A percentile compares a stretch with the other conserved stretches of the same genome.
Conservation (phyloP, 2,113 vertebrate genomes). For the Dolichotis patagonum region DNA sequence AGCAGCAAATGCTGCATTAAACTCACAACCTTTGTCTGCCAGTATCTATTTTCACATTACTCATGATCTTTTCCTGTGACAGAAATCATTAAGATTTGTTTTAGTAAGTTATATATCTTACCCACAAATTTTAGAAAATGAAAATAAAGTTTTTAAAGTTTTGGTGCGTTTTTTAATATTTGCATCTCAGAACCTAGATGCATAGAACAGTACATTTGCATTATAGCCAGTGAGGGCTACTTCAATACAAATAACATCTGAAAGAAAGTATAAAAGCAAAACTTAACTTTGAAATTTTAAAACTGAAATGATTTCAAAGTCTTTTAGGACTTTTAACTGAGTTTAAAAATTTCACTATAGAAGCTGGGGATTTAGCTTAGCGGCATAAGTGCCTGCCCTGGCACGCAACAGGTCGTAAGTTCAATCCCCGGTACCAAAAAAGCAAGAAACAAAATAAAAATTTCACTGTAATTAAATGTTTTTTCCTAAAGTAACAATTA, state of each 20-base stretch:
- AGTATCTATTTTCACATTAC: neutral
- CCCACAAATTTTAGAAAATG: neutral
- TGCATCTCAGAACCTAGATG: neutral
- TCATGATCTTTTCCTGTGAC: neutral
- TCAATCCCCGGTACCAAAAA: too few species aligned
- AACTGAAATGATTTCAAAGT: slow-evolving; percentile 46
- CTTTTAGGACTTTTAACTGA: slow-evolving; percentile 37
- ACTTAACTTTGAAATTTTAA: slow-evolving; percentile 33
- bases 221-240: neutral
- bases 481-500: slow-evolving; percentile 9
- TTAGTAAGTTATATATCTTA: neutral
- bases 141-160: neutral
- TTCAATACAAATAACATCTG: neutral
- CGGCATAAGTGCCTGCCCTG: too few species aligned
- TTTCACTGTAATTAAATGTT: slow-evolving; percentile 19
- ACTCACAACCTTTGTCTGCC: neutral
- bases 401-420: too few species aligned
- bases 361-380: too few species aligned
- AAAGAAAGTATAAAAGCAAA: slow-evolving; percentile 46
- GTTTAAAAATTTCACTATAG: slow-evolving; percentile 34
- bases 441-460: neutral
- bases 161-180: neutral
- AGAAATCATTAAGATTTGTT: slow-evolving; percentile 22
- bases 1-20: neutral
- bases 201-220: neutral